Conservation (phyloP, 35 echinoderm and acorn worm genomes). For the Ptychodera flava region DNA sequence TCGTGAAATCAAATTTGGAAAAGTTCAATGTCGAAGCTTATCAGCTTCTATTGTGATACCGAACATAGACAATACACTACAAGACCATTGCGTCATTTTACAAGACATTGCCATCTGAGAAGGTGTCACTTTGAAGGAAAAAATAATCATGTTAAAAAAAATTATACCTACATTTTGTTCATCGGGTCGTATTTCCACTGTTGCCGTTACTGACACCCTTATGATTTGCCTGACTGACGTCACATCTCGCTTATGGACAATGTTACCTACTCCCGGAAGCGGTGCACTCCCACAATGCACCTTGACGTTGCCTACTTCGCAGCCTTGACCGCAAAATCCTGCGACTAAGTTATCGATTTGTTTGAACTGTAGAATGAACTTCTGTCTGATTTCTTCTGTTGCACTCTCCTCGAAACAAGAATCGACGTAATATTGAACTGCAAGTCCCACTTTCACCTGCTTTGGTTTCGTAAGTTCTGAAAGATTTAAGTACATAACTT, state of each 20-base stretch:
- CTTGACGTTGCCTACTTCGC: constrained; percentile 27
- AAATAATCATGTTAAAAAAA: not conserved
- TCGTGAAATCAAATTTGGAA: no score
- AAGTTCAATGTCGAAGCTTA: no score
- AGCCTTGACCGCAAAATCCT: constrained; percentile 17
- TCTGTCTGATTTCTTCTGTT: constrained; percentile 16
- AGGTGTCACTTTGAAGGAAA: not conserved
- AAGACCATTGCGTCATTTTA: not conserved
- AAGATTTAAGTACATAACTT: not conserved
- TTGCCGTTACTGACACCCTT: not conserved
- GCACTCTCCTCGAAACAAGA: not conserved
- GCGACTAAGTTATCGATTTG: not conserved
- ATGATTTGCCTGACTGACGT: not conserved
- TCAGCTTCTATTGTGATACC: no score
- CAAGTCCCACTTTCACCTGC: constrained; percentile 7
- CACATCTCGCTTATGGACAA: not conserved
- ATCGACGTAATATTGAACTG: constrained; percentile 23
- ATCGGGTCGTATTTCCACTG: not conserved
- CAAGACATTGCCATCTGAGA: not conserved
- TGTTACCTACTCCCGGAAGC: not conserved
- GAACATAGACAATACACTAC: not conserved
- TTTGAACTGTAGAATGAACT: constrained; percentile 15
- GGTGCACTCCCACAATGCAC: constrained; percentile 16
- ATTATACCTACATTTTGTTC: not conserved
- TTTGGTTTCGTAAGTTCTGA: not conserved